Percentiles rank a stretch among this genome's conserved stretches.
phyloP scores from a whole-genome alignment of 2,797 vertebrate genomes.

The Acanthurus tractus region DNA sequence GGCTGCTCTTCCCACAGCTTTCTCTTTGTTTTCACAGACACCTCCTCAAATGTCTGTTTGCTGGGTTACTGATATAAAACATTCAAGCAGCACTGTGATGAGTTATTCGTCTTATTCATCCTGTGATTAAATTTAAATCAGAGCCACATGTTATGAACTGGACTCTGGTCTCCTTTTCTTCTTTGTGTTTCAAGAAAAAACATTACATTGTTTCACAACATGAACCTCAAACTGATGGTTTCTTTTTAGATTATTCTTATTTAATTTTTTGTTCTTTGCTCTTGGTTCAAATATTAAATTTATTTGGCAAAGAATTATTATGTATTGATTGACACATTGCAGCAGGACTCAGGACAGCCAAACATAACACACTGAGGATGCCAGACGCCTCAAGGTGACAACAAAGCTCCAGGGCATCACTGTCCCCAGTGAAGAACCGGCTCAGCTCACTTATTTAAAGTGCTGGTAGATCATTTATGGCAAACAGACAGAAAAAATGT shows the following conservation, averaged over 20 bases:
- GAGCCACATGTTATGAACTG: constrained; percentile 20
- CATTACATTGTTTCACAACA: background rate
- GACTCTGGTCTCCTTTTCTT: background rate
- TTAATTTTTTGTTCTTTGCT: background rate
- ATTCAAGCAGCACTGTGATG: background rate
- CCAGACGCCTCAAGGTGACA: background rate
- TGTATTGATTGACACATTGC: background rate
- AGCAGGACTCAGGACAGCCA: background rate
- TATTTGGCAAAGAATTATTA: too few species aligned
- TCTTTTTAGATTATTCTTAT: background rate
- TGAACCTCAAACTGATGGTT: background rate
- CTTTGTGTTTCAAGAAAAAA: constrained; percentile 1
- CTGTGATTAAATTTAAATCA: constrained; percentile 18
- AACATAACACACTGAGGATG: background rate
- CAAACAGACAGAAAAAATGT: too few species aligned
- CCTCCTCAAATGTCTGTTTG: constrained; percentile 8
- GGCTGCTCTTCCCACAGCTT: background rate
- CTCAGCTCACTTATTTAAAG: background rate
- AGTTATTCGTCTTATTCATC: background rate
- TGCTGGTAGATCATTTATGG: too few species aligned
- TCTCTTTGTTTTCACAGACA: background rate
- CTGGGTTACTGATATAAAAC: constrained; percentile 11
- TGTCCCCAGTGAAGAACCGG: background rate
- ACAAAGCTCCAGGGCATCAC: background rate
- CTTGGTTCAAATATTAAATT: background rate